phyloP scores from a whole-genome alignment of 2,113 vertebrate genomes.

The Helogale parvula region DNA sequence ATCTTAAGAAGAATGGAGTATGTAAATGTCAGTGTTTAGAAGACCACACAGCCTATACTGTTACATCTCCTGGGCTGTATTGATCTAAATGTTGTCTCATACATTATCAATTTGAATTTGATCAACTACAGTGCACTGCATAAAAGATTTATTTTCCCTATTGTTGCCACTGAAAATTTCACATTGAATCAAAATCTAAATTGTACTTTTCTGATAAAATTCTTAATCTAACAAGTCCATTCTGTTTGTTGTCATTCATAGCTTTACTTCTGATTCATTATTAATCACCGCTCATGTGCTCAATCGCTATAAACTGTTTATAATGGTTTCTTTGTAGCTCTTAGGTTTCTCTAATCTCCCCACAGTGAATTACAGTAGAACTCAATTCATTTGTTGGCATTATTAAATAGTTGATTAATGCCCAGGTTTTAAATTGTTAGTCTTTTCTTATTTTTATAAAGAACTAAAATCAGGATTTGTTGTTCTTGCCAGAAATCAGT shows the following conservation, averaged over 20 bases:
- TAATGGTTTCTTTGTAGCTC: constrained; percentile 76
- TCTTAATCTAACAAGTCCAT: constrained; percentile 63
- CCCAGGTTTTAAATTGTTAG: constrained; percentile 68
- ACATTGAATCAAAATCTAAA: constrained; percentile 57
- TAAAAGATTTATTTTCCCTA: constrained; percentile 65
- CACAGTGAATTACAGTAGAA: constrained; percentile 68
- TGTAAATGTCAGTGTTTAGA: constrained; percentile 55
- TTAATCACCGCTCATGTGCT: constrained; percentile 82
- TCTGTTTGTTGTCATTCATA: constrained; percentile 72
- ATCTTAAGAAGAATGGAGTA: constrained; percentile 19
- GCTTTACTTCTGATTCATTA: constrained; percentile 80
- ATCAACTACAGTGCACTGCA: background rate
- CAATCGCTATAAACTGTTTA: constrained; percentile 73
- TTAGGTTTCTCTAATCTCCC: constrained; percentile 62
- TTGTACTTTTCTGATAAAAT: constrained; percentile 72
- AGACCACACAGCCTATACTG: background rate
- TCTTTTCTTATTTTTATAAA: constrained; percentile 69
- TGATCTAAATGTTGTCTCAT: constrained; percentile 66
- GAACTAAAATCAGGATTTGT: constrained; percentile 63
- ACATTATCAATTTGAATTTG: constrained; percentile 16
- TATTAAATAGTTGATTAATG: constrained; percentile 72
- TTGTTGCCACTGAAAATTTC: constrained; percentile 63
- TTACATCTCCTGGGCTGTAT: background rate
- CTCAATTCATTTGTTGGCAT: constrained; percentile 69
- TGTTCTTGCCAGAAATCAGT: constrained; percentile 67